Base-by-base conservation (phyloP, 2,797 vertebrate genomes). In the Streptopelia turtur region DNA sequence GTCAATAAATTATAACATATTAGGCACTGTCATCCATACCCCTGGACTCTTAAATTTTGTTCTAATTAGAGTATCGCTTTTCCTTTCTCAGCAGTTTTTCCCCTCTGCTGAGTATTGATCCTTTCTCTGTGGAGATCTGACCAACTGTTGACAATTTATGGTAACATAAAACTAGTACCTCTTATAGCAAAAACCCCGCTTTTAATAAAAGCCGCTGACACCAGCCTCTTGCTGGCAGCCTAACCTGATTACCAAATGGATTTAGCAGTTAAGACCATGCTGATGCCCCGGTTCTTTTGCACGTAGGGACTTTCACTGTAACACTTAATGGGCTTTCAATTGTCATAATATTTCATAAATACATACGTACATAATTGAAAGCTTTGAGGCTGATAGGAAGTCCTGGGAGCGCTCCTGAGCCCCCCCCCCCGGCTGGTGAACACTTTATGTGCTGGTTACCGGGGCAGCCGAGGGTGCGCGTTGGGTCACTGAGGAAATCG, bases 101-200 rank as follows among this genome's bases (percentile, higher is more conserved):
- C 79, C 88, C 91, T 92, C 45, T 41, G 94, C 91, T 83, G 86
- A 49, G 50, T 96, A 97, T 97, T 22, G 96, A 98, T 97, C 94
- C 87, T 59, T 25, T 45, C 96, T 94, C 94, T 61, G 91, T 55
- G 76, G 95, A 96, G 91, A 95, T 88, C 91, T 97, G 83, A 89
- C 92, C 95, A 96, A 91, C 90, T 93, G 95, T 95, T 96, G 96
- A 85, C 96, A 96, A 97, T 97, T 97, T 96, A 97, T 96, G 91
- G 95, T 55, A 81, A 63, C 90, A 87, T 94, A 93, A 97, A 96
- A 56, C 89, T 52, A 31, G 80, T 80, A 33, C 92, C 74, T 88
- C 35, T 47, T 59, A 55, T 4, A 78, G 95, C 82, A 88, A 90
- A 95, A 86, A 5, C 63, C 59, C 33, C 11, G 75, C 91, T 93